Evolutionary conservation across 2,113 vertebrate species (phyloP).

Genomic region (Ibidorhyncha struthersii): DNA sequence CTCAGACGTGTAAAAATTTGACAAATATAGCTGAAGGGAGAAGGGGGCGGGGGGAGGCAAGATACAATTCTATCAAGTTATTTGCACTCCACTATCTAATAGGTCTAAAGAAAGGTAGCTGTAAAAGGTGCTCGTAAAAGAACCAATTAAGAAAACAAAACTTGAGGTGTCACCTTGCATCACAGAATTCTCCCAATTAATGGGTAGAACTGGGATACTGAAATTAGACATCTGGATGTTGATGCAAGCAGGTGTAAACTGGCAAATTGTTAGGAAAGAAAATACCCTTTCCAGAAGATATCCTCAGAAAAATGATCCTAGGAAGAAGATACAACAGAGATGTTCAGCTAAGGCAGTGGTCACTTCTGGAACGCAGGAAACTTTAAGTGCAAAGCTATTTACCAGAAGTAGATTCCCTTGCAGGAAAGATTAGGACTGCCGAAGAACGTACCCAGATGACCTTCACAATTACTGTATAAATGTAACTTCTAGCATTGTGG

Average conservation of each 20-base stretch:
- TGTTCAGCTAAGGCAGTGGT: background rate
- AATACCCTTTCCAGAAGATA: background rate
- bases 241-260: background rate
- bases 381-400: background rate
- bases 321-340: background rate
- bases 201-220: background rate
- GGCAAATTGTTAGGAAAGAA: background rate
- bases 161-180: background rate
- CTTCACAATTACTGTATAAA: background rate
- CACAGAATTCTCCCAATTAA: background rate
- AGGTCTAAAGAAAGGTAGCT: background rate
- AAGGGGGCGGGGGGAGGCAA: background rate
- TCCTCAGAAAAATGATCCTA: background rate
- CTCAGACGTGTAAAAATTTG: background rate
- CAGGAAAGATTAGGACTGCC: background rate
- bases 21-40: background rate
- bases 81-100: background rate
- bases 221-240: background rate
- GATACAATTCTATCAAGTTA: background rate
- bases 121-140: background rate
- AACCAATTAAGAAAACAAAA: background rate
- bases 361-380: background rate
- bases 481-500: background rate
- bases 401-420: background rate
- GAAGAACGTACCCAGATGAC: background rate